Evolutionary conservation across 2,113 vertebrate species (phyloP).

Genomic region (Melanerpes formicivorus): DNA sequence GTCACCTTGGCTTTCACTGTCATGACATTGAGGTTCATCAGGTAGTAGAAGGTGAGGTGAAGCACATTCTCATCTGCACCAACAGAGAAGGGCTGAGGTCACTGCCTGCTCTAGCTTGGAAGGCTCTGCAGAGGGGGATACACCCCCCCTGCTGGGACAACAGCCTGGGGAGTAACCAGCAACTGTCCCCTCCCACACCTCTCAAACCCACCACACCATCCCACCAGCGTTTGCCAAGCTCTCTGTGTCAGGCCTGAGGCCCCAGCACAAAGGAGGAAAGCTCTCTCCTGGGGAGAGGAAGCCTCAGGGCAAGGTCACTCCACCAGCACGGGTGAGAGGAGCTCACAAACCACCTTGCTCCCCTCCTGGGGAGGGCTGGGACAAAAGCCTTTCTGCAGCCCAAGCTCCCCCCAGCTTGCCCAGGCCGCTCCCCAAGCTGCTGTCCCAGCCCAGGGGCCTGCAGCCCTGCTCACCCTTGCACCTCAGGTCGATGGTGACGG

Average conservation of each 20-base stretch:
- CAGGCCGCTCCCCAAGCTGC: background rate
- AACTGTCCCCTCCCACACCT: background rate
- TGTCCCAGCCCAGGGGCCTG: background rate
- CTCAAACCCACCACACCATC: background rate
- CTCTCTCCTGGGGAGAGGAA: background rate
- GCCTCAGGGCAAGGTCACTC: background rate
- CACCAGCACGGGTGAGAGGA: rapidly evolving
- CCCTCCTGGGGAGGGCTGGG: too few species aligned
- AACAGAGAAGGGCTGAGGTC: background rate
- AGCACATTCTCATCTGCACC: slow-evolving; percentile 87
- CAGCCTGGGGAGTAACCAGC: background rate
- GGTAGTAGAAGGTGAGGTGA: slow-evolving; percentile 91
- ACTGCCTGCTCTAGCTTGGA: background rate
- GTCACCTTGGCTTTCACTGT: slow-evolving; percentile 93
- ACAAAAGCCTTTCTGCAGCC: background rate
- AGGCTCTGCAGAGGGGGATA: background rate
- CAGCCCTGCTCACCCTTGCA: slow-evolving; percentile 86
- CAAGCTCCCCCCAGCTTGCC: background rate
- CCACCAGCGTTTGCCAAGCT: background rate
- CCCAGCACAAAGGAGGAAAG: background rate
- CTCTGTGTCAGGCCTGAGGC: too few species aligned
- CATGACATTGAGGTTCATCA: slow-evolving; percentile 97
- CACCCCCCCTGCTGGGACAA: background rate
- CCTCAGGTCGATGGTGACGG: slow-evolving; percentile 87
- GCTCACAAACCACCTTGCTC: background rate